Conservation (phyloP, 2,888 invertebrate genomes). For the Trachelus iudaicus region DNA sequence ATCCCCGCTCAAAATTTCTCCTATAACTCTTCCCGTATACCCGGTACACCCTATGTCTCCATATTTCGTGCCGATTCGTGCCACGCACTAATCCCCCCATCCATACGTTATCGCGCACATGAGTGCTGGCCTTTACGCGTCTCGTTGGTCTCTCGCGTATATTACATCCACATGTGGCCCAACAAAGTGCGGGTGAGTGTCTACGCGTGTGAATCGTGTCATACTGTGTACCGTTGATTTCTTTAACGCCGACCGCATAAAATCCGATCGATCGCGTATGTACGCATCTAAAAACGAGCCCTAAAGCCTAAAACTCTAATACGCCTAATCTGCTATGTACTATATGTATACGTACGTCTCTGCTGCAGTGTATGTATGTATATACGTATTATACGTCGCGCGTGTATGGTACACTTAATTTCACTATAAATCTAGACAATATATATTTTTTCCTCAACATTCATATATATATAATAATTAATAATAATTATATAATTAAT, state of each 20-base stretch:
- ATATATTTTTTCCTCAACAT: slow-evolving; percentile 55
- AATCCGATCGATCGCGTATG: neutral
- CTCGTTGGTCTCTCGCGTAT: neutral
- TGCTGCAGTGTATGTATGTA: neutral
- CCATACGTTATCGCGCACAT: neutral
- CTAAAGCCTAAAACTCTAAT: neutral
- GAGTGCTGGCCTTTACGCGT: neutral
- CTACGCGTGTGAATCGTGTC: neutral
- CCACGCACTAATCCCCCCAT: neutral
- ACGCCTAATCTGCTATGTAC: neutral
- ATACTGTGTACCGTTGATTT: neutral
- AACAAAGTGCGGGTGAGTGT: neutral
- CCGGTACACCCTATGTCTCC: neutral
- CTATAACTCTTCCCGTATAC: neutral
- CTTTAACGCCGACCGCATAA: neutral
- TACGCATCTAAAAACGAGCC: slow-evolving; percentile 6
- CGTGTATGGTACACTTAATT: slow-evolving; percentile 13
- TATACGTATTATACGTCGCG: neutral
- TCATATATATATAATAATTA: slow-evolving; percentile 40
- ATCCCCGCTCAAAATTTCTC: neutral
- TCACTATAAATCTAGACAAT: slow-evolving; percentile 53
- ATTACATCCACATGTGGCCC: neutral
- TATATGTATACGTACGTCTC: neutral
- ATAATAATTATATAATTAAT: slow-evolving; percentile 26
- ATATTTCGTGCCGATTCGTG: neutral